Conservation (phyloP, 2,888 invertebrate species). For the Dimorphilus gyrociliatus region DNA sequence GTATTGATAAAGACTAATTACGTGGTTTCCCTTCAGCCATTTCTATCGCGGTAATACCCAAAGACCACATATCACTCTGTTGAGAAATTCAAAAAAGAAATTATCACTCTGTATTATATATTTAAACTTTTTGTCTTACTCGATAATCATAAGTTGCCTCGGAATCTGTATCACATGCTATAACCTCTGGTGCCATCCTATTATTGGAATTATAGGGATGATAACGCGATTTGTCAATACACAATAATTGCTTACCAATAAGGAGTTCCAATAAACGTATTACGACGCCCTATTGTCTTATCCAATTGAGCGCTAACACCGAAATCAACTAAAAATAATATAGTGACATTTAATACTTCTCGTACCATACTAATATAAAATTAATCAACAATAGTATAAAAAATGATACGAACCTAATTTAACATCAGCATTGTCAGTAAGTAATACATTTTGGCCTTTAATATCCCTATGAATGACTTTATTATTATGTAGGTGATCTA, state of each 20-base stretch:
- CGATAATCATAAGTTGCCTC: conserved; percentile 97
- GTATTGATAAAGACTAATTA: conserved; percentile 19
- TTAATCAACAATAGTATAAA: background rate
- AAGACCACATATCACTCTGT: conserved; percentile 46
- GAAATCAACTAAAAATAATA: conserved; percentile 63
- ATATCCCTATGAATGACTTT: conserved; percentile 82
- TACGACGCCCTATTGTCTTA: conserved; percentile 91
- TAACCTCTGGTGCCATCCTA: conserved; percentile 93
- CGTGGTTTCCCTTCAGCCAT: conserved; percentile 99
- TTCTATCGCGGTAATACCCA: conserved; percentile 89
- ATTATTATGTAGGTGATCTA: conserved; percentile 14
- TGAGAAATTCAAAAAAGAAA: conserved; percentile 4
- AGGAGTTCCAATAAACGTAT: conserved; percentile 76
- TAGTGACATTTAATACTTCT: background rate
- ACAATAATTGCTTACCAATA: conserved; percentile 35
- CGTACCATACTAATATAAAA: conserved; percentile 1
- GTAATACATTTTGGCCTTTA: conserved; percentile 86
- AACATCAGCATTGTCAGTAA: conserved; percentile 99
- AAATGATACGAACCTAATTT: conserved; percentile 58
- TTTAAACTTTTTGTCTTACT: conserved; percentile 14
- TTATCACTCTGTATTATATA: conserved; percentile 7
- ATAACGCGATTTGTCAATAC: background rate
- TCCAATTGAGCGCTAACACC: conserved; percentile 98
- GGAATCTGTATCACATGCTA: conserved; percentile 98
- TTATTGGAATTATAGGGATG: conserved; percentile 2